Conservation (phyloP, 2,113 vertebrate species). For the Silurus asotus region DNA sequence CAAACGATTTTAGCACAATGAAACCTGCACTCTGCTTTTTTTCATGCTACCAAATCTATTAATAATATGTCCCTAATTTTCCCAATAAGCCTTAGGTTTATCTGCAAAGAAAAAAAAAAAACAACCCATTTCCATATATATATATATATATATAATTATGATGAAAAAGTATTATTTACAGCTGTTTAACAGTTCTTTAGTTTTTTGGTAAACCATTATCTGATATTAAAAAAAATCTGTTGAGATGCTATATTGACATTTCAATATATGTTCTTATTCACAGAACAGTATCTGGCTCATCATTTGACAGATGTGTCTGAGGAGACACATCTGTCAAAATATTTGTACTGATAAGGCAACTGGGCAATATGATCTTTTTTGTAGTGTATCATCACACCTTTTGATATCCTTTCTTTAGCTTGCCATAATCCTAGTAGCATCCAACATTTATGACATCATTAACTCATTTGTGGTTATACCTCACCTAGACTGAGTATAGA, state of each 20-base stretch:
- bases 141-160: background rate
- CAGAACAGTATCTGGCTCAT: background rate
- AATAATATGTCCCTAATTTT: constrained; percentile 57
- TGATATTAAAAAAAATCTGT: background rate
- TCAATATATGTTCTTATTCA: background rate
- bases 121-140: constrained; percentile 36
- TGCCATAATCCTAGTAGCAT: constrained; percentile 40
- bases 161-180: background rate
- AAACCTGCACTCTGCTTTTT: constrained; percentile 51
- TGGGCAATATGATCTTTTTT: constrained; percentile 42
- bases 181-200: background rate
- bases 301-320: too few species aligned
- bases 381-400: constrained; percentile 24
- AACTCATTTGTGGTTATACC: constrained; percentile 38
- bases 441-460: constrained; percentile 38
- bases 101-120: constrained; percentile 41
- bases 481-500: background rate
- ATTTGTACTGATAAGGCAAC: constrained; percentile 4
- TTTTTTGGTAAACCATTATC: background rate
- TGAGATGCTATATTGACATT: background rate
- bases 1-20: constrained; percentile 57
- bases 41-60: constrained; percentile 55
- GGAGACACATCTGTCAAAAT: background rate
- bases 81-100: constrained; percentile 38
- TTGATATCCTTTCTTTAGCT: constrained; percentile 42